Conservation (phyloP, 2,113 vertebrate genomes). For the Spea multiplicata region DNA sequence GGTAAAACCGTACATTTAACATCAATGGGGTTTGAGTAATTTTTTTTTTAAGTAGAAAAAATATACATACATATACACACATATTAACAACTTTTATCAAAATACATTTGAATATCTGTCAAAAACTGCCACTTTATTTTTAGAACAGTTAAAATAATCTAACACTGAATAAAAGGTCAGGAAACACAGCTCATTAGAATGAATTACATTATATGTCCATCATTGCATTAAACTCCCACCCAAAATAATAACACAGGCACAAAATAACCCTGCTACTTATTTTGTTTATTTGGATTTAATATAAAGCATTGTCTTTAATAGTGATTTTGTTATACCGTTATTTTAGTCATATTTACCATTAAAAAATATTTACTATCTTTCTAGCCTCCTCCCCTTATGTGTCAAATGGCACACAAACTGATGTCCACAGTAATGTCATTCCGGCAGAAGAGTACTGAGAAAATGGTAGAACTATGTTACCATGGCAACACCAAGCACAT, state of each 20-base stretch:
- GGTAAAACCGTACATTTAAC: too few relatives aligned
- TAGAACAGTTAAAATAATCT: conserved; percentile 16
- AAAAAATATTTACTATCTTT: too few relatives aligned
- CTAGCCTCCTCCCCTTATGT: too few relatives aligned
- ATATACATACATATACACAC: background rate
- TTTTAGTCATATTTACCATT: too few relatives aligned
- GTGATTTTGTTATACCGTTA: too few relatives aligned
- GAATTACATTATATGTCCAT: conserved; percentile 55
- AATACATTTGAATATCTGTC: conserved; percentile 4
- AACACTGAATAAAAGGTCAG: conserved; percentile 48
- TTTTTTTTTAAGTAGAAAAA: too few relatives aligned
- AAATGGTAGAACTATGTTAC: too few relatives aligned
- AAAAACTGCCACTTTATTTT: conserved; percentile 17
- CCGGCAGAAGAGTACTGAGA: too few relatives aligned
- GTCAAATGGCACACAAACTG: too few relatives aligned
- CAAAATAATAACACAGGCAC: conserved; percentile 10
- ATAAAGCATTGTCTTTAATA: background rate
- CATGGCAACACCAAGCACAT: too few relatives aligned
- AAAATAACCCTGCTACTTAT: background rate
- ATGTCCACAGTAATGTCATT: too few relatives aligned
- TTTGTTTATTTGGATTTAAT: background rate
- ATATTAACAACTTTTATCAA: background rate
- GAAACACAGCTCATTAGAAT: conserved; percentile 55
- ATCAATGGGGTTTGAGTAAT: too few relatives aligned
- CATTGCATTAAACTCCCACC: conserved; percentile 36